Conservation (phyloP, 1,140 invertebrate genomes). For the Grapholita molesta region DNA sequence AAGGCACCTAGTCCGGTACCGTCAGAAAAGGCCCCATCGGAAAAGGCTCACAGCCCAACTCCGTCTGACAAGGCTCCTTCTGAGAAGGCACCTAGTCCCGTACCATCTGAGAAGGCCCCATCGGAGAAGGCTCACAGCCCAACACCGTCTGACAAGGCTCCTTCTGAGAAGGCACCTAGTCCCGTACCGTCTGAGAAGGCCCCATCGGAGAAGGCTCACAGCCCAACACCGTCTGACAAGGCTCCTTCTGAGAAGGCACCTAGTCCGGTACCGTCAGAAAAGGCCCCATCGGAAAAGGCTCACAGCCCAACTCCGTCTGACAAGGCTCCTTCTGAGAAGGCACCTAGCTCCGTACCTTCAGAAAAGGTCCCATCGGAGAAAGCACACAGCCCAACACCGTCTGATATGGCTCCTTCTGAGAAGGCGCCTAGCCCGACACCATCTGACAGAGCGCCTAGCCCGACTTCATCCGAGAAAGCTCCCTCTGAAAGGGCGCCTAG, state of each 20-base stretch:
- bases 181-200: background rate
- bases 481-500: background rate
- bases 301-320: background rate
- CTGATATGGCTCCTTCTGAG: background rate
- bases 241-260: background rate
- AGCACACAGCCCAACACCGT: conserved; percentile 13
- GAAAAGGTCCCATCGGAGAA: conserved; percentile 18
- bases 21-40: background rate
- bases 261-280: background rate
- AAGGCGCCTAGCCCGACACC: background rate
- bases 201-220: background rate
- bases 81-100: conserved; percentile 6
- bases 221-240: background rate
- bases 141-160: background rate
- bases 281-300: background rate
- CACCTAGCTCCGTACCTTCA: background rate
- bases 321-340: background rate
- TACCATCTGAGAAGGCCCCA: background rate
- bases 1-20: too few relatives aligned
- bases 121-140: background rate
- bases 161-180: background rate
- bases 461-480: background rate
- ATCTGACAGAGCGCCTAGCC: background rate
- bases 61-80: background rate
- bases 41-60: conserved; percentile 21